Evolutionary conservation across 2,888 invertebrate genomes (phyloP).

Genomic region (Pogonocherus hispidulus): DNA sequence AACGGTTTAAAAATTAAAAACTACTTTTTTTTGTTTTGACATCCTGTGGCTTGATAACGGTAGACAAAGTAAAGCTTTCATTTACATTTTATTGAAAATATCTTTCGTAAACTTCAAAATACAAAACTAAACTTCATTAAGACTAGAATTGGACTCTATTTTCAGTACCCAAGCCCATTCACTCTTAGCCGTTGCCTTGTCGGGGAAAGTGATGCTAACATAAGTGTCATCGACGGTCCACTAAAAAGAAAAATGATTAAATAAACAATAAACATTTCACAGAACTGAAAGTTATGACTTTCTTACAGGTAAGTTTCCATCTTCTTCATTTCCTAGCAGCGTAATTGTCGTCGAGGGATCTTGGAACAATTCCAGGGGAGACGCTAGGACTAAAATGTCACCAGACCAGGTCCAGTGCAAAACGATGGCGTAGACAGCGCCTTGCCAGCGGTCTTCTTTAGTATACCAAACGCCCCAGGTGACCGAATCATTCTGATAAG

Average conservation of each 20-base stretch:
- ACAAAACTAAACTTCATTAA: neutral
- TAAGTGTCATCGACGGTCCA: conserved; percentile 32
- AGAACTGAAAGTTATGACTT: conserved; percentile 34
- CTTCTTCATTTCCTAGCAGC: conserved; percentile 71
- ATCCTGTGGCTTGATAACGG: no score
- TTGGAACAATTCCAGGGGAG: conserved; percentile 60
- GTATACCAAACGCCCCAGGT: conserved; percentile 68
- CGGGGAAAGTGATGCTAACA: conserved; percentile 66
- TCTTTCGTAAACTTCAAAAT: no score
- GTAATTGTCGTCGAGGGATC: conserved; percentile 61
- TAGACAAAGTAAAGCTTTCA: no score
- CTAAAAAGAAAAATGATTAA: conserved; percentile 43
- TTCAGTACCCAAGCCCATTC: conserved; percentile 70
- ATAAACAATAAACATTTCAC: conserved; percentile 2
- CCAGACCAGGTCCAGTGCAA: conserved; percentile 77
- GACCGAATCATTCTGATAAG: conserved; percentile 84
- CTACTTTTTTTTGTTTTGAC: no score
- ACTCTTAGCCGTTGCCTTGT: conserved; percentile 66
- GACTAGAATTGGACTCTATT: conserved; percentile 39
- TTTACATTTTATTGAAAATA: no score
- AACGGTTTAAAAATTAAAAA: no score
- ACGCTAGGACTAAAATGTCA: conserved; percentile 69
- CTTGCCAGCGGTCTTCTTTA: conserved; percentile 41
- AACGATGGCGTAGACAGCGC: conserved; percentile 77
- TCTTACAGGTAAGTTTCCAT: conserved; percentile 55